Base-by-base conservation (phyloP, 2,888 invertebrate species). In the Pyrrhosoma nymphula region DNA sequence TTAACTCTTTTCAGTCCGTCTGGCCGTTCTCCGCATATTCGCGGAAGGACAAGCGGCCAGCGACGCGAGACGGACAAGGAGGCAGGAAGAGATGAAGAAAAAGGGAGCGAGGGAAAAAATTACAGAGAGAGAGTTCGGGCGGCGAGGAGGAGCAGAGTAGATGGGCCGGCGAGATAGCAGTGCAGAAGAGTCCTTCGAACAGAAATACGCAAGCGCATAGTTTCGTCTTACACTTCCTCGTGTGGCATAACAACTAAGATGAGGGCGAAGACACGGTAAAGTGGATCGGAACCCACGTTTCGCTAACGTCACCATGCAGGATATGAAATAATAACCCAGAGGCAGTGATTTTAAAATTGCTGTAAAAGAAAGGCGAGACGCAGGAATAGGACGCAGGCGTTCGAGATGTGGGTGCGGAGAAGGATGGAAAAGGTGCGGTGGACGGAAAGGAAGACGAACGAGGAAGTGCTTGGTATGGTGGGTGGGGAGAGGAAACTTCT, bases 61-160 rank as follows among this genome's bases (percentile, higher is more conserved):
- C 82, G 82, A 82, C 82, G 82, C 82, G 82, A 82, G 26, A 82
- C 82, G 82, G 82, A 18, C 82, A 82, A 30, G 69, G n/a, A 26
- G 23, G 23, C 4, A 69, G 12, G 35, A 82, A 82, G 82, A 82
- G n/a, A 82, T 14, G 35, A 18, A 18, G 82, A 35, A n/a, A 82
- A 35, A 69, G 10, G n/a, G n/a, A n/a, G n/a, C 8, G 69, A 26
- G 75, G 30, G 30, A 12, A 30, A 35, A 8, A 69, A 69, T 18
- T 10, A 35, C 30, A 12, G 23, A 2, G 35, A n/a, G 69, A 35
- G 82, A 35, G 35, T 35, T 35, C 82, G 35, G 35, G 30, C 35
- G 82, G 35, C 16, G 35, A 16, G 82, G 8, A 16, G 82, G 12
- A 18, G n/a, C n/a, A n/a, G 35, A 30, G n/a, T 69, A n/a, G 82